Conservation (phyloP, 2,888 invertebrate genomes). For the Drosophila lutescens region DNA sequence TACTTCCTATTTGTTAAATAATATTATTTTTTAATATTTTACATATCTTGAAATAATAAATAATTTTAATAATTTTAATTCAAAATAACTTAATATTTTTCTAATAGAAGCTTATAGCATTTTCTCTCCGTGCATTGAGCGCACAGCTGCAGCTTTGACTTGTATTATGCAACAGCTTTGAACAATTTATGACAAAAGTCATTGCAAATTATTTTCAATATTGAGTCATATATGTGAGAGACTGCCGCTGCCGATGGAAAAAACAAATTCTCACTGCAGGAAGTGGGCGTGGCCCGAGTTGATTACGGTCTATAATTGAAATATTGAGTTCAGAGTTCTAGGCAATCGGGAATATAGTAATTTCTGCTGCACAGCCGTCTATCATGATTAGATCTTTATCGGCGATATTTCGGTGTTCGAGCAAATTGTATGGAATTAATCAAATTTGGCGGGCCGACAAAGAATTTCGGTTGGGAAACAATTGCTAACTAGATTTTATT, state of each 20-base stretch:
- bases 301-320: slow-evolving; percentile 41
- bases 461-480: slow-evolving; percentile 23
- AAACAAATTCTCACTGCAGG: slow-evolving; percentile 39
- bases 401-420: slow-evolving; percentile 8
- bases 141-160: slow-evolving; percentile 46
- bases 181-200: slow-evolving; percentile 71
- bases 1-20: too few species aligned
- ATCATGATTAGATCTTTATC: slow-evolving; percentile 29
- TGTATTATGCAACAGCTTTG: slow-evolving; percentile 60
- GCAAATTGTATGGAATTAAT: slow-evolving; percentile 33
- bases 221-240: slow-evolving; percentile 59
- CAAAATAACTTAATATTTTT: too few species aligned
- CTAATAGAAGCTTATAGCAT: neutral
- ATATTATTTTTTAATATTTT: neutral
- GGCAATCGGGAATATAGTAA: slow-evolving; percentile 38
- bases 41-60: too few species aligned
- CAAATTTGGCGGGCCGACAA: neutral
- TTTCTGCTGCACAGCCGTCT: slow-evolving; percentile 7
- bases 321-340: slow-evolving; percentile 53
- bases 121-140: slow-evolving; percentile 9
- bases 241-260: slow-evolving; percentile 9
- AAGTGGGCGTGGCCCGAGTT: slow-evolving; percentile 56
- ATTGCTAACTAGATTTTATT: slow-evolving; percentile 1
- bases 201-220: slow-evolving; percentile 71
- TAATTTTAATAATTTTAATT: too few species aligned